Evolutionary conservation across 2,113 vertebrate species (phyloP).

Genomic region (Lamprotornis superbus): DNA sequence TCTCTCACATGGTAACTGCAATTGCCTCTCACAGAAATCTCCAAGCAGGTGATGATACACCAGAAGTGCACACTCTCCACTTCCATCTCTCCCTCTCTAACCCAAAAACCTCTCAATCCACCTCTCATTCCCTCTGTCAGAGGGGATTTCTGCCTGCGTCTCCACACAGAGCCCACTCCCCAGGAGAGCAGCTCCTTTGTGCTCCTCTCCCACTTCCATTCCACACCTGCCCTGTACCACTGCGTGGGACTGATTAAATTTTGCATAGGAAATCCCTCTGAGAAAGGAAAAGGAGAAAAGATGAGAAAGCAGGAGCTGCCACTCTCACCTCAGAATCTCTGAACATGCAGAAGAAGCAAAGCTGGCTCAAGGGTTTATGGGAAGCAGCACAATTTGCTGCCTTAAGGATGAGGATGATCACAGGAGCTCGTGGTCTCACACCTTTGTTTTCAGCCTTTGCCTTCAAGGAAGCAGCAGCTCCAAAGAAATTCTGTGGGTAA

Average conservation of each 20-base stretch:
- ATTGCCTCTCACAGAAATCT: background rate
- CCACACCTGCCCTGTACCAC: background rate
- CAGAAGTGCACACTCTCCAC: background rate
- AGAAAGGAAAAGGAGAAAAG: background rate
- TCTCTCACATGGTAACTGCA: background rate
- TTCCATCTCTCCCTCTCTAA: background rate
- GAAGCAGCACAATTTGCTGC: background rate
- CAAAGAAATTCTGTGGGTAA: background rate
- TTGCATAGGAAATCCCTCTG: rapidly evolving
- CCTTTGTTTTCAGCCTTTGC: background rate
- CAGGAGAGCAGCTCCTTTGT: background rate
- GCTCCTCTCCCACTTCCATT: background rate
- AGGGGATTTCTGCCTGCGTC: background rate
- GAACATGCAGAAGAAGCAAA: background rate
- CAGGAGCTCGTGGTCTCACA: background rate
- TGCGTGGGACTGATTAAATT: background rate
- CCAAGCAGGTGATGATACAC: background rate
- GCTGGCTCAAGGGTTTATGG: background rate
- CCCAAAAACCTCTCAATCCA: background rate
- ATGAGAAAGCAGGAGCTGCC: background rate
- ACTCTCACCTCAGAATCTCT: background rate
- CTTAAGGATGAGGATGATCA: background rate
- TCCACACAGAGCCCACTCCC: background rate
- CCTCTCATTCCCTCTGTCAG: background rate
- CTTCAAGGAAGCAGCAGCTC: background rate